These are phyloP conservation scores for Oligia fasciuncula DNA, from an alignment of 2,888 invertebrate species.

Conservation along the genomic window DNA sequence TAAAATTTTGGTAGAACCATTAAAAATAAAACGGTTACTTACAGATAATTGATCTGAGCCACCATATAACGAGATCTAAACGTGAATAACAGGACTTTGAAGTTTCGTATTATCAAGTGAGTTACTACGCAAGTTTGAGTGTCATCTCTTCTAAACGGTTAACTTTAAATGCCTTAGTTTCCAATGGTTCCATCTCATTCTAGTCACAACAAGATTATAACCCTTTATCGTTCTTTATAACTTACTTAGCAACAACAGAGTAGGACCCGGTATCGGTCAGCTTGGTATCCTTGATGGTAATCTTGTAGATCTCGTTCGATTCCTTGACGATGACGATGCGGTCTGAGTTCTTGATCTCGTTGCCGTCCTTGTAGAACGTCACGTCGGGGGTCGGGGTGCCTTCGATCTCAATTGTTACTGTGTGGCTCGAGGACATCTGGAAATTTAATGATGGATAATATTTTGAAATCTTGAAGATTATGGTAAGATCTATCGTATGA, in stretches of 20 bases:
- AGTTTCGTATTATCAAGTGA: not conserved
- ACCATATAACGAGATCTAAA: not conserved
- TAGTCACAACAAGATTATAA: not conserved
- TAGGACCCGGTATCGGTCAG: constrained; percentile 96
- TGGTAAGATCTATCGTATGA: too few relatives aligned
- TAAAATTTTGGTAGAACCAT: too few relatives aligned
- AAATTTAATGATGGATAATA: not conserved
- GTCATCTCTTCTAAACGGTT: not conserved
- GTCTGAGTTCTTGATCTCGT: constrained; percentile 93
- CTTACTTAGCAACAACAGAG: constrained; percentile 94
- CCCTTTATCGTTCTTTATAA: not conserved
- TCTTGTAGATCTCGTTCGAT: constrained; percentile 91
- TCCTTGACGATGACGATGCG: constrained; percentile 93
- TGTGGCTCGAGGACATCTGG: constrained; percentile 92
- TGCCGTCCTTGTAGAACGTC: constrained; percentile 96
- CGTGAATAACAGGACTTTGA: not conserved
- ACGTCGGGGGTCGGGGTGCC: constrained; percentile 95
- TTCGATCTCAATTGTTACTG: constrained; percentile 95
- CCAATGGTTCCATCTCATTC: not conserved
- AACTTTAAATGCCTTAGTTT: not conserved
- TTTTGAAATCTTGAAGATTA: not conserved
- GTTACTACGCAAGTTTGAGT: not conserved
- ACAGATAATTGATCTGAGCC: not conserved
- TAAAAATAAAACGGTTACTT: too few relatives aligned
- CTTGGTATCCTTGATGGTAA: constrained; percentile 93